Evolutionary conservation across 1,140 invertebrate species (phyloP).

Genomic region (Anastrepha ludens): DNA sequence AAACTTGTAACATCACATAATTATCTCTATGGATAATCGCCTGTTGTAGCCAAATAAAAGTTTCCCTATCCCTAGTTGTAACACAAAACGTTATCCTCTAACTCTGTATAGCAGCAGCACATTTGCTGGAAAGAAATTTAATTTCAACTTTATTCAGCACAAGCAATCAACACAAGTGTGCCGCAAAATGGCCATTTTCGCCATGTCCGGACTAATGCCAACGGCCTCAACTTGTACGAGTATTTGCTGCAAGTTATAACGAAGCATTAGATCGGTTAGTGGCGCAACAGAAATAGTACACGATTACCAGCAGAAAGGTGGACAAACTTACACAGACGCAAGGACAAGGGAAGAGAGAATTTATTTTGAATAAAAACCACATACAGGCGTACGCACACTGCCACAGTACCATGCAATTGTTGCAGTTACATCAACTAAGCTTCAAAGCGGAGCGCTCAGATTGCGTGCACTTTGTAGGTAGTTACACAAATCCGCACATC

Average conservation of each 20-base stretch:
- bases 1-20: too few relatives aligned
- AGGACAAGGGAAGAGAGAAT: background rate
- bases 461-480: background rate
- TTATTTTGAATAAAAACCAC: background rate
- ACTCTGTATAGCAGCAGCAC: too few relatives aligned
- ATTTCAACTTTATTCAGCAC: slow-evolving; percentile 11
- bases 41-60: too few relatives aligned
- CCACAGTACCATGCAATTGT: background rate
- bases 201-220: background rate
- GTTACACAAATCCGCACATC: background rate
- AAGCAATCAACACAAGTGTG: slow-evolving; percentile 15
- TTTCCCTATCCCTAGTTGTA: too few relatives aligned
- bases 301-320: too few relatives aligned
- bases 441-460: background rate
- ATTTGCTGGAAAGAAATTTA: background rate
- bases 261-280: background rate
- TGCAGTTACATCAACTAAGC: background rate
- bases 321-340: too few relatives aligned
- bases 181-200: background rate
- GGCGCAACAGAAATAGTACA: background rate
- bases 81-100: too few relatives aligned
- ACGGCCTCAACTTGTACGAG: background rate
- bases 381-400: background rate
- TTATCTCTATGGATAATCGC: too few relatives aligned
- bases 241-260: background rate